phyloP scores from a whole-genome alignment of 2,113 vertebrate species.

The Pedionomus torquatus region DNA sequence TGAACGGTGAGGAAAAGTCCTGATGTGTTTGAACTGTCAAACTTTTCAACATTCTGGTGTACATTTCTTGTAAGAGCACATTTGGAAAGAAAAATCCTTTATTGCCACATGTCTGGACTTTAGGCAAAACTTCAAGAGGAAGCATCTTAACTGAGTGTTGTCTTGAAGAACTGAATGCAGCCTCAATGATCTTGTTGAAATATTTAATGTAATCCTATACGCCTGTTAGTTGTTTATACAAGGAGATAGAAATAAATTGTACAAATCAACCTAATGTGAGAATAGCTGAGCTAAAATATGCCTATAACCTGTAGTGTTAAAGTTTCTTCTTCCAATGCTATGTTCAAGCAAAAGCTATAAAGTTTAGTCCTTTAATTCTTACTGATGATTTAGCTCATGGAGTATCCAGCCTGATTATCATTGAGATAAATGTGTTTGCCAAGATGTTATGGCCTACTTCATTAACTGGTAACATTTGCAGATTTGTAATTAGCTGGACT shows the following conservation, averaged over 20 bases:
- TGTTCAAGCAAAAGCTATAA: background rate
- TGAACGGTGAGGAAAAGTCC: conserved; percentile 4
- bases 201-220: background rate
- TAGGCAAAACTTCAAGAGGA: background rate
- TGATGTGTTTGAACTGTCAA: background rate
- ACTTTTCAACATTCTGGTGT: background rate
- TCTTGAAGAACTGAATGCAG: background rate
- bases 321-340: background rate
- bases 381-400: background rate
- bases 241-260: background rate
- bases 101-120: background rate
- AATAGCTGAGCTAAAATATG: background rate
- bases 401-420: background rate
- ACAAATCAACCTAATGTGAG: background rate
- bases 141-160: background rate
- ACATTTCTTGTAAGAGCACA: background rate
- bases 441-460: background rate
- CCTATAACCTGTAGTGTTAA: background rate
- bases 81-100: background rate
- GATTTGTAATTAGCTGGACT: background rate
- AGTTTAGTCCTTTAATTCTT: background rate
- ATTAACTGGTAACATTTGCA: background rate
- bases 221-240: background rate
- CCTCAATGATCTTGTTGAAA: background rate
- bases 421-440: background rate